Conservation (phyloP, 2,888 invertebrate genomes). For the Hecatera dysodea region DNA sequence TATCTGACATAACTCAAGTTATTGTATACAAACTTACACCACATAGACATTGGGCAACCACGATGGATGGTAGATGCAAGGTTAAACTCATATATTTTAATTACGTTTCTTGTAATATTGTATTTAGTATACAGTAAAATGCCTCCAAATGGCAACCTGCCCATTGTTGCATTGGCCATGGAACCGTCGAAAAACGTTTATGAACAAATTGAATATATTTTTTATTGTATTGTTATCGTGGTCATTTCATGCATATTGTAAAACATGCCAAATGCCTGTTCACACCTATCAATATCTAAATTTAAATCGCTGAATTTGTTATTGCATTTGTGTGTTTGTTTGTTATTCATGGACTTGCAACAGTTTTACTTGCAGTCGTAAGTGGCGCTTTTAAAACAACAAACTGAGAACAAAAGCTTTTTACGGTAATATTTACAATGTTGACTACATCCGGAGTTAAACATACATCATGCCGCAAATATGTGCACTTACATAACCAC, state of each 20-base stretch:
- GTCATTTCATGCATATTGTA: slow-evolving; percentile 22
- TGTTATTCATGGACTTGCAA: slow-evolving; percentile 14
- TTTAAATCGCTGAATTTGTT: slow-evolving; percentile 6
- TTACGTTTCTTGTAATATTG: slow-evolving; percentile 44
- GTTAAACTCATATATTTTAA: slow-evolving; percentile 62
- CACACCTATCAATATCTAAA: slow-evolving; percentile 32
- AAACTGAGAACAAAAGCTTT: slow-evolving; percentile 42
- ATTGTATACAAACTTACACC: slow-evolving; percentile 62
- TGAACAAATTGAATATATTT: slow-evolving; percentile 43
- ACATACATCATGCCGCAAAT: slow-evolving; percentile 33
- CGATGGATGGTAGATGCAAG: slow-evolving; percentile 58
- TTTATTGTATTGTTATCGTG: slow-evolving; percentile 39
- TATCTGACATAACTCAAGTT: slow-evolving; percentile 49
- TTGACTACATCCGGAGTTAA: slow-evolving; percentile 49
- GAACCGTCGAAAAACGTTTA: slow-evolving; percentile 49
- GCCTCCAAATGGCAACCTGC: slow-evolving; percentile 33
- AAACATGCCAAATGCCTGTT: slow-evolving; percentile 27
- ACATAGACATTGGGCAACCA: slow-evolving; percentile 61
- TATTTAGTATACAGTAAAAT: slow-evolving; percentile 39
- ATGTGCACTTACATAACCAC: slow-evolving; percentile 55
- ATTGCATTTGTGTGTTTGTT: slow-evolving; percentile 15
- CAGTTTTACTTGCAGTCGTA: slow-evolving; percentile 3
- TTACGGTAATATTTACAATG: slow-evolving; percentile 24
- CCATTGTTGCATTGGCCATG: slow-evolving; percentile 60
- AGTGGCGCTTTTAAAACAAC: slow-evolving; percentile 36